A percentile compares a stretch with the other conserved stretches of the same genome.
Evolutionary conservation across 2,797 vertebrate species (phyloP).

Genomic region (Mus minutoides): DNA sequence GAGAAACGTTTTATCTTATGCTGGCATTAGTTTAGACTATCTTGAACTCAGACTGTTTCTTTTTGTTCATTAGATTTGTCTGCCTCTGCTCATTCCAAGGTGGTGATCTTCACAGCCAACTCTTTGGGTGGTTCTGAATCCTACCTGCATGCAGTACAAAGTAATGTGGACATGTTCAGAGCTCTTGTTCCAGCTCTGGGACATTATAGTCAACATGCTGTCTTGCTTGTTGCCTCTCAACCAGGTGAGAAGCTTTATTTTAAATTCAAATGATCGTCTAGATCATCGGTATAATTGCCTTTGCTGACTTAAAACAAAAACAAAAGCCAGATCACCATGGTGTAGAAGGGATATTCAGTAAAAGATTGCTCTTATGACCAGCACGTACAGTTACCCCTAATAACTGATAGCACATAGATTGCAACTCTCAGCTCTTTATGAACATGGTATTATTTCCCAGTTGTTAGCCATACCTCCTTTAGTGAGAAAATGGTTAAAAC

Average conservation of each 20-base stretch:
- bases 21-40: background rate
- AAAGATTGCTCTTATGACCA: slow-evolving; percentile 48
- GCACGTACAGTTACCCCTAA: background rate
- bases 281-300: slow-evolving; percentile 2
- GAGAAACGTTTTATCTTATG: background rate
- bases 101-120: slow-evolving; percentile 94
- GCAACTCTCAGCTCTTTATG: background rate
- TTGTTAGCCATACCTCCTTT: slow-evolving; percentile 43
- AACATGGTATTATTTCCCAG: slow-evolving; percentile 12
- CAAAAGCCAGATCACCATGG: slow-evolving; percentile 16
- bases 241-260: slow-evolving; percentile 90
- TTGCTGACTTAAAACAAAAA: background rate
- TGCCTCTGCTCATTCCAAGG: slow-evolving; percentile 91
- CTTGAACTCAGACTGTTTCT: slow-evolving; percentile 73
- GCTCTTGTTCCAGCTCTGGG: slow-evolving; percentile 91
- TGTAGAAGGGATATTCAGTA: slow-evolving; percentile 22
- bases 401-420: slow-evolving; percentile 17
- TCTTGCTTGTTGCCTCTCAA: slow-evolving; percentile 95
- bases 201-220: slow-evolving; percentile 89
- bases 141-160: slow-evolving; percentile 93
- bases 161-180: slow-evolving; percentile 95
- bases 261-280: background rate
- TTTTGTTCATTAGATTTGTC: slow-evolving; percentile 90
- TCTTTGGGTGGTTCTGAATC: slow-evolving; percentile 94
- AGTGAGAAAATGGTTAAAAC: slow-evolving; percentile 23